These are phyloP conservation scores for Lordiphosa andalusiaca DNA, from an alignment of 2,888 invertebrate genomes.

Conservation along the genomic window DNA sequence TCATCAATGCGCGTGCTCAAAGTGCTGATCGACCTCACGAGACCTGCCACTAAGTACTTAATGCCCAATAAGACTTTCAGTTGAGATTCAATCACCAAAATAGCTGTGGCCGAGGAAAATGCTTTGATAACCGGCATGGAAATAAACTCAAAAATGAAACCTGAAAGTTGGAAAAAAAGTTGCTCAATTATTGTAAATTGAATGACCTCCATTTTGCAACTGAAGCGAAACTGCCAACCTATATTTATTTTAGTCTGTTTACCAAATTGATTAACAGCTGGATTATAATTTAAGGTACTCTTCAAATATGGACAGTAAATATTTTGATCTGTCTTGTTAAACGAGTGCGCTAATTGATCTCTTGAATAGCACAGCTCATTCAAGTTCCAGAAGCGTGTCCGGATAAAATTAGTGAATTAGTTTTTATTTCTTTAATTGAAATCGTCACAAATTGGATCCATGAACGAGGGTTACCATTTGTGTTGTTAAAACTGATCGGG, in stretches of 20 bases:
- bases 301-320: not conserved
- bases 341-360: constrained; percentile 5
- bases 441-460: constrained; percentile 3
- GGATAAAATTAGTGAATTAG: constrained; percentile 4
- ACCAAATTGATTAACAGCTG: constrained; percentile 7
- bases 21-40: constrained; percentile 83
- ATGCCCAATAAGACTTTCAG: constrained; percentile 88
- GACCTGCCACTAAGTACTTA: constrained; percentile 85
- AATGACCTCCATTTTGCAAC: not conserved
- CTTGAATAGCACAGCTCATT: constrained; percentile 4
- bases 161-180: constrained; percentile 79
- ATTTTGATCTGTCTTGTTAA: constrained; percentile 1
- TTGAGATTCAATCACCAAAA: constrained; percentile 89
- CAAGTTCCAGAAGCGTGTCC: constrained; percentile 2
- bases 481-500: not conserved
- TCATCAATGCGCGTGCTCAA: constrained; percentile 82
- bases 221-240: not conserved
- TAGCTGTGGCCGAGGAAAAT: constrained; percentile 92
- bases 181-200: not conserved
- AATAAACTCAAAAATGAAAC: constrained; percentile 92
- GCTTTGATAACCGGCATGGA: constrained; percentile 91
- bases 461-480: not conserved
- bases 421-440: not conserved
- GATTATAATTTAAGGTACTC: constrained; percentile 6
- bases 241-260: not conserved